Evolutionary conservation across 2,888 invertebrate species (phyloP), one percentile per base, ranked within the genome.

Genomic region (Norana najaformis): DNA sequence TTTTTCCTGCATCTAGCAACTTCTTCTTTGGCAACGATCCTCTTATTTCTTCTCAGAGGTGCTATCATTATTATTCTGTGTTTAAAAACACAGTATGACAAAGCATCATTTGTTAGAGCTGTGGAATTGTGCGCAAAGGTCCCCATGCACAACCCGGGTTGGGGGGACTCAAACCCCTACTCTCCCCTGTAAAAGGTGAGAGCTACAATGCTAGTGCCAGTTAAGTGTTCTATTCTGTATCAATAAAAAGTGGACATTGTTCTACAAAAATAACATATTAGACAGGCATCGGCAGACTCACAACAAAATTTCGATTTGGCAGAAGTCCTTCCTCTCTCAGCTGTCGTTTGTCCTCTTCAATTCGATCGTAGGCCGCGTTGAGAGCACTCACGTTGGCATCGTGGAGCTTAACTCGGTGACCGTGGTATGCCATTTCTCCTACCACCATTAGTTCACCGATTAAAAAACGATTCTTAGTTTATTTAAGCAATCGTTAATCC

Each of bases 361-460:
- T 93, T 47, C 94, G 92, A 82, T 93, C 92, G 91, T 93, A 94
- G 8, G 95, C 94, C 88, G 93, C 93, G 92, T 95, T 94, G 88
- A 95, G 92, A 0, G 93, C 92, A 47, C 91, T 38, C 5, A 93
- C 88, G 90, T 93, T 93, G 83, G 92, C 93, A 92, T 95, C 95
- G 92, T 94, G 94, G 11, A 95, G 93, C 91, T 95, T 94, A 38
- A 95, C 95, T 91, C 94, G 92, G 92, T 95, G 95, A 16, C 95
- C 95, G 93, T 95, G 94, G 91, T 95, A 95, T 13, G 95, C 95
- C 91, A 95, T 92, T 90, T 95, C 95, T 39, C 95, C 95, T 95
- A 34, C n/a, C 34, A 69, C 69, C 69, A 69, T 30, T n/a, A 13
- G 69, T 69, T 69, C 14, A 8, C 23, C 47, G 23, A n/a, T 69